Evolutionary conservation across 2,888 invertebrate species (phyloP).

Genomic region (Malthinus flaveolus): DNA sequence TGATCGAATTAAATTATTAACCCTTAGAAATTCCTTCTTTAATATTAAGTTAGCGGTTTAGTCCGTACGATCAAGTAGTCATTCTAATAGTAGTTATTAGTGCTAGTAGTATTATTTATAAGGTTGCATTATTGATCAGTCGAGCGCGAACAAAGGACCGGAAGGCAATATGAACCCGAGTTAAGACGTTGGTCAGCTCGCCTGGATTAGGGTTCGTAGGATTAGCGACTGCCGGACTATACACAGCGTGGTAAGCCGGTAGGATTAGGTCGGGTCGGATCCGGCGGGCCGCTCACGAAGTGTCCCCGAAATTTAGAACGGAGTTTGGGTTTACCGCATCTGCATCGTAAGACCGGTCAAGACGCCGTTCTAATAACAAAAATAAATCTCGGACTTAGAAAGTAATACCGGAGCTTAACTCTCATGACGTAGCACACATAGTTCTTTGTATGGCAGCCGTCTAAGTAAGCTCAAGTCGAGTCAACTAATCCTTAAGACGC

Average conservation of each 20-base stretch:
- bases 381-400: slow-evolving; percentile 50
- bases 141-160: slow-evolving; percentile 53
- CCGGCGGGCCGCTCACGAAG: slow-evolving; percentile 47
- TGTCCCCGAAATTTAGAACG: slow-evolving; percentile 52
- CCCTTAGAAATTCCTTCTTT: slow-evolving; percentile 1
- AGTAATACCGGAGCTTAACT: slow-evolving; percentile 43
- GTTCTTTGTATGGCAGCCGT: slow-evolving; percentile 51
- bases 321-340: slow-evolving; percentile 48
- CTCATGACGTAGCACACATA: slow-evolving; percentile 45
- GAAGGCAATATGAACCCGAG: slow-evolving; percentile 56
- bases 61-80: slow-evolving; percentile 18
- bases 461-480: slow-evolving; percentile 55
- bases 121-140: slow-evolving; percentile 57
- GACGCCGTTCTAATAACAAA: slow-evolving; percentile 48
- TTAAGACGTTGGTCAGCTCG: slow-evolving; percentile 57
- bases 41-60: slow-evolving; percentile 4
- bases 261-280: slow-evolving; percentile 55
- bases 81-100: slow-evolving; percentile 41
- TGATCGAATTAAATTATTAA: slow-evolving; percentile 10
- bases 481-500: slow-evolving; percentile 69
- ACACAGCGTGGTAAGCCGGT: slow-evolving; percentile 55
- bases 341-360: slow-evolving; percentile 50
- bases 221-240: slow-evolving; percentile 57
- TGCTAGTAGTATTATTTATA: slow-evolving; percentile 54
- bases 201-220: slow-evolving; percentile 56